A percentile compares a stretch with the other conserved stretches of the same genome.
phyloP scores from a whole-genome alignment of 2,888 invertebrate genomes.

The Stenurella melanura region DNA sequence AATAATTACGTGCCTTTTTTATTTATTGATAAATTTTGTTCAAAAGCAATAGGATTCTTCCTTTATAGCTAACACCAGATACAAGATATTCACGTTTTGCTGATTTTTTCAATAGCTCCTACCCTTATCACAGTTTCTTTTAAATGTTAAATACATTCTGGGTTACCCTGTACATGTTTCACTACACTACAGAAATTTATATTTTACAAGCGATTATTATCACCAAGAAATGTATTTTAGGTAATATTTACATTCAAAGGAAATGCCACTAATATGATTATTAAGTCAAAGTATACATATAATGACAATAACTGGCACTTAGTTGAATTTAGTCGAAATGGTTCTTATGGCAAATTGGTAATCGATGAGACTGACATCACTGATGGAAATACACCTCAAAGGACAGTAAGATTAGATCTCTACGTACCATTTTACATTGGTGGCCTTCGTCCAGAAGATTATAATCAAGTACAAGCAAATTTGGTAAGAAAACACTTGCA shows the following conservation, averaged over 20 bases:
- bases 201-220: too few species aligned
- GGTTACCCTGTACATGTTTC: too few species aligned
- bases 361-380: conserved; percentile 78
- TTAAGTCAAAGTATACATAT: conserved; percentile 77
- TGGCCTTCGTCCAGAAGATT: conserved; percentile 79
- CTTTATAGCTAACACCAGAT: too few species aligned
- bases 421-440: conserved; percentile 87
- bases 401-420: conserved; percentile 73
- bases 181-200: too few species aligned
- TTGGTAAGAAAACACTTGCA: conserved; percentile 49
- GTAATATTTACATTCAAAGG: conserved; percentile 83
- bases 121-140: too few species aligned
- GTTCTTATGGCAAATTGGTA: conserved; percentile 79
- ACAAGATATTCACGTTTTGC: too few species aligned
- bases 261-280: conserved; percentile 75
- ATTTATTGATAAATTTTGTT: too few species aligned
- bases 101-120: too few species aligned
- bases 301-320: conserved; percentile 89
- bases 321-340: conserved; percentile 80
- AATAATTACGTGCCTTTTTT: too few species aligned
- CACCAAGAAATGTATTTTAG: conserved; percentile 68
- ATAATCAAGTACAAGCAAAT: conserved; percentile 69
- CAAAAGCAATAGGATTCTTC: too few species aligned
- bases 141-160: too few species aligned
- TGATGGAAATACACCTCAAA: conserved; percentile 65